Evolutionary conservation across 2,888 invertebrate genomes (phyloP), one percentile per base, ranked within the genome.

Genomic region (Nysson spinosus): DNA sequence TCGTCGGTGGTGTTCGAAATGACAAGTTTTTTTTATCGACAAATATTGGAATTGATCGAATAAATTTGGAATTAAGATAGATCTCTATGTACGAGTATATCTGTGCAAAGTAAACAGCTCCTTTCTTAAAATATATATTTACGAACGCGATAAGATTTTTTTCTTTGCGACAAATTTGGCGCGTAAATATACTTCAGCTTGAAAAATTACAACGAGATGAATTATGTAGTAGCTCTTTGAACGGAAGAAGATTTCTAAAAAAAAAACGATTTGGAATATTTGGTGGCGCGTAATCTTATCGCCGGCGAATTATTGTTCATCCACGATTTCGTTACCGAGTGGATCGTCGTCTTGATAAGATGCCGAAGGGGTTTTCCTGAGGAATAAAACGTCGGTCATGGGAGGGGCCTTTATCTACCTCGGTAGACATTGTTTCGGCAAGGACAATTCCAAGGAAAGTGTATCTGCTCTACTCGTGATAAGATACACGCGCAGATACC

Each of bases 341-440:
- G 52, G 46, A 46, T 57, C 34, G 49, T 22, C 35, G n/a, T 32
- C 20, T 26, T 49, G 60, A 55, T 60, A 60, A 47, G 44, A 28
- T 35, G 26, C 7, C 19, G 54, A 42, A 46, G 44, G 20, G 50
- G 40, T 28, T 26, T 26, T 52, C 47, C 56, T 22, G 22, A 30
- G 35, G 46, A 19, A 35, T 47, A n/a, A 26, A 34, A 55, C 34
- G 35, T 19, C 44, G 28, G 17, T 51, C 30, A 47, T 35, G 52
- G n/a, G n/a, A 44, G 58, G 49, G 57, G 39, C 44, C 28, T 51
- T 65, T 68, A 47, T 60, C 46, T n/a, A 40, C 42, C 49, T 47
- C 20, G 14, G 28, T 47, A 32, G 58, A 58, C 54, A 52, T 67
- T 67, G 64, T 67, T 64, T 67, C 64, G 64, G 34, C 19, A 30